Evolutionary conservation across 1,140 invertebrate genomes (phyloP).

Genomic region (Nasonia vitripennis): DNA sequence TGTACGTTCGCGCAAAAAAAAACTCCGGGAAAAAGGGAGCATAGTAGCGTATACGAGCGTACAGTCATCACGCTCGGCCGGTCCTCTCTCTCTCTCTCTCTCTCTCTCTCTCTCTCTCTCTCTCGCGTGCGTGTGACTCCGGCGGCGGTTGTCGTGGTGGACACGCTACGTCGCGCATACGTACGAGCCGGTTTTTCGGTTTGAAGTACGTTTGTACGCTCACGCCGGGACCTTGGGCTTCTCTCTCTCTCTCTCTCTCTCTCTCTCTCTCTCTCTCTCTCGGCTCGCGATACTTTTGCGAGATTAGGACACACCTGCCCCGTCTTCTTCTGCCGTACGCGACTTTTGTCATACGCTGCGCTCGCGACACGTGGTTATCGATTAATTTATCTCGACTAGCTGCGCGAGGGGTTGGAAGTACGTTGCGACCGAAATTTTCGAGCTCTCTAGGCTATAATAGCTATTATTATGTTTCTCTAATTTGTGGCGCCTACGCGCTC

Average conservation of each 20-base stretch:
- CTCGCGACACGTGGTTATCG: background rate
- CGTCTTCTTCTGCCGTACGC: background rate
- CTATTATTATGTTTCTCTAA: too few relatives aligned
- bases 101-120: slow-evolving; percentile 19
- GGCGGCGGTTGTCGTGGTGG: background rate
- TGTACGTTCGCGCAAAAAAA: background rate
- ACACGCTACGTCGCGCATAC: slow-evolving; percentile 9
- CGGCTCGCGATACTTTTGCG: slow-evolving; percentile 4
- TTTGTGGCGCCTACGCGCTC: too few relatives aligned
- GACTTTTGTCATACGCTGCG: background rate
- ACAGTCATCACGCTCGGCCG: slow-evolving; percentile 3
- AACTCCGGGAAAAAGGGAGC: slow-evolving; percentile 14
- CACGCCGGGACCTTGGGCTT: background rate
- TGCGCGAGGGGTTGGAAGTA: background rate
- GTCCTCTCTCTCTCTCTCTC: slow-evolving; percentile 11
- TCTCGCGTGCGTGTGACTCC: slow-evolving; percentile 5
- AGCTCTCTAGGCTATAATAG: too few relatives aligned
- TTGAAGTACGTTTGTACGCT: background rate
- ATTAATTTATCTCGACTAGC: background rate
- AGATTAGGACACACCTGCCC: slow-evolving; percentile 19
- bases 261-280: too few relatives aligned
- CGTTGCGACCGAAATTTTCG: background rate
- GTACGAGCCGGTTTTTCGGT: slow-evolving; percentile 9
- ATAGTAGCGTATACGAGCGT: background rate
- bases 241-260: too few relatives aligned